Percentiles rank a stretch among this genome's conserved stretches.
Conservation (phyloP, 2,113 vertebrate species). For the Naja naja region DNA sequence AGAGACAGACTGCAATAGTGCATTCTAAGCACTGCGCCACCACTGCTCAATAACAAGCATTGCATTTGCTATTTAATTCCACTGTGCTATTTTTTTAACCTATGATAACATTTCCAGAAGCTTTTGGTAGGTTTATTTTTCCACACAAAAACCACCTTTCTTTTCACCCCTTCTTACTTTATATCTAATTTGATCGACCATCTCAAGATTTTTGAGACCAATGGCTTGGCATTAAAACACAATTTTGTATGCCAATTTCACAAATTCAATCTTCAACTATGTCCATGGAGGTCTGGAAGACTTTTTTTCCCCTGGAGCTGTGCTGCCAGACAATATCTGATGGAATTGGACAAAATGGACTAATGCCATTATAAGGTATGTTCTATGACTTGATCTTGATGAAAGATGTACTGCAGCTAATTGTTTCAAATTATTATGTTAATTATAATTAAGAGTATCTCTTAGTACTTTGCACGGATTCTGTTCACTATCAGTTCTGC, state of each 20-base stretch:
- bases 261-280: not conserved
- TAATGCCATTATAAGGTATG: not conserved
- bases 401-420: not conserved
- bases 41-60: not conserved
- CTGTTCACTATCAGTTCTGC: not conserved
- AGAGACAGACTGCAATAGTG: not conserved
- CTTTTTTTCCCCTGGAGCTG: not conserved
- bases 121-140: not conserved
- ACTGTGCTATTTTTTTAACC: not conserved
- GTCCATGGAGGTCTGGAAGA: not conserved
- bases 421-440: not conserved
- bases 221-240: not conserved
- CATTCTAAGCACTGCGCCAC: not conserved
- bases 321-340: not conserved
- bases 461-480: not conserved
- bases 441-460: not conserved
- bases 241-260: not conserved
- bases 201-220: not conserved
- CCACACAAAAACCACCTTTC: not conserved
- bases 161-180: not conserved
- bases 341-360: not conserved
- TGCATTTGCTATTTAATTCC: not conserved
- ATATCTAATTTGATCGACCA: not conserved
- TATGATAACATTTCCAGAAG: not conserved
- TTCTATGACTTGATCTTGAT: not conserved